Evolutionary conservation across 1,140 invertebrate genomes (phyloP).

Genomic region (Drosophila jambulina): DNA sequence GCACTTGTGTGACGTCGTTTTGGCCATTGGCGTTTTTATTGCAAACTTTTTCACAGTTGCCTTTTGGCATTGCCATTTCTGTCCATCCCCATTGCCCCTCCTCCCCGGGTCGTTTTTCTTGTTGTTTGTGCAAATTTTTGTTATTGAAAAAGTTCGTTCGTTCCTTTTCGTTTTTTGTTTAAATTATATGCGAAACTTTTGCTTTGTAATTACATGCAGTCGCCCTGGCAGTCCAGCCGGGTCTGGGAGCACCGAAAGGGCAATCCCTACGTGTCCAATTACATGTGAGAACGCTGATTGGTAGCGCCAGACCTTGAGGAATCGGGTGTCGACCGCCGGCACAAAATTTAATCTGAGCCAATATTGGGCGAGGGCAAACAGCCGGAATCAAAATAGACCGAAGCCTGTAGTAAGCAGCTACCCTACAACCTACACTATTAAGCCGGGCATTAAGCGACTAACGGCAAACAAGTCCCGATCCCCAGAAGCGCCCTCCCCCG

Average conservation of each 20-base stretch:
- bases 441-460: conserved; percentile 68
- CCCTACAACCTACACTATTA: conserved; percentile 62
- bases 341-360: conserved; percentile 50
- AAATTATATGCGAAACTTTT: conserved; percentile 78
- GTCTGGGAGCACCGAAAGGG: conserved; percentile 10
- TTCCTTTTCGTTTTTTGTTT: conserved; percentile 53
- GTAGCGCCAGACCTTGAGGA: conserved; percentile 13
- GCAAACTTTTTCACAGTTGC: conserved; percentile 73
- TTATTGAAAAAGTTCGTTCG: conserved; percentile 77
- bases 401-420: conserved; percentile 41
- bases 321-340: conserved; percentile 1
- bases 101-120: conserved; percentile 9
- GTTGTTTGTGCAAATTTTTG: conserved; percentile 60
- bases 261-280: conserved; percentile 41
- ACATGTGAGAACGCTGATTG: conserved; percentile 36
- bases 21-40: conserved; percentile 77
- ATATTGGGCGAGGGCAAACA: conserved; percentile 64
- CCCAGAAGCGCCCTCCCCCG: not conserved
- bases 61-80: conserved; percentile 62
- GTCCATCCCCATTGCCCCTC: conserved; percentile 23
- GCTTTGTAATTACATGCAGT: conserved; percentile 80
- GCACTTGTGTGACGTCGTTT: conserved; percentile 57
- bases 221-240: conserved; percentile 1
- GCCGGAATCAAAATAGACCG: conserved; percentile 49
- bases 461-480: conserved; percentile 53